These are phyloP conservation scores for Zootoca vivipara DNA, from an alignment of 2,113 vertebrate species.

Conservation along the genomic window DNA sequence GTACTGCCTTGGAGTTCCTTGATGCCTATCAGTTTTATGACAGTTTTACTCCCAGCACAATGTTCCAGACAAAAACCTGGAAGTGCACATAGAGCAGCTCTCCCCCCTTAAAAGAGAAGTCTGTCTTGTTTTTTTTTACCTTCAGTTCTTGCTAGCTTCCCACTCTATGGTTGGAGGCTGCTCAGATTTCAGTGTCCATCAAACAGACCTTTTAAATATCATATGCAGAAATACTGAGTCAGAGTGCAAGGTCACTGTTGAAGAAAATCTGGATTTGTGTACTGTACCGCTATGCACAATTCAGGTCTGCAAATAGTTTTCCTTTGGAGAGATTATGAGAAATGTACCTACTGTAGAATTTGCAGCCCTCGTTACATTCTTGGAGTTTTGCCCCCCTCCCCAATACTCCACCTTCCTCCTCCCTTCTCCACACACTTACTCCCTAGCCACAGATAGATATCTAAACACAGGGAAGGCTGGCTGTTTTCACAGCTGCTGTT, in stretches of 20 bases:
- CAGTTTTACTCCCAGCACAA: background rate
- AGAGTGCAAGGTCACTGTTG: background rate
- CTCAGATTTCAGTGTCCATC: background rate
- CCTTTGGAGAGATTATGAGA: slow-evolving; percentile 54
- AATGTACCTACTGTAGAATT: slow-evolving; percentile 40
- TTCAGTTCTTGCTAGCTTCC: background rate
- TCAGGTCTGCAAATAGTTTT: slow-evolving; percentile 44
- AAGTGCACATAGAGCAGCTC: background rate
- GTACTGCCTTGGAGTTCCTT: background rate
- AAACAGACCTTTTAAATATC: background rate
- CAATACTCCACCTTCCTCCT: background rate
- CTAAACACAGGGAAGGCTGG: slow-evolving; percentile 69
- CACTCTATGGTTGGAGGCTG: background rate
- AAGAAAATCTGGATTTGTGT: slow-evolving; percentile 37
- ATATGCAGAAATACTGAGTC: slow-evolving; percentile 14
- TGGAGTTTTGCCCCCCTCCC: slow-evolving; percentile 60
- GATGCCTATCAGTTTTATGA: background rate
- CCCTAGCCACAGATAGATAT: slow-evolving; percentile 72
- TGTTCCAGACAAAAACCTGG: background rate
- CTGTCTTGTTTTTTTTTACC: background rate
- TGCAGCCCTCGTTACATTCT: slow-evolving; percentile 52
- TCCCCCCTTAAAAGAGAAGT: background rate
- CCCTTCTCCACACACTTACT: slow-evolving; percentile 30
- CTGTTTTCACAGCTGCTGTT: slow-evolving; percentile 78
- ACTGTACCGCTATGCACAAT: slow-evolving; percentile 53